A percentile compares a stretch with the other conserved stretches of the same genome.
These are phyloP conservation scores for Pyralis farinalis DNA, from an alignment of 2,888 invertebrate species.

Conservation along the genomic window DNA sequence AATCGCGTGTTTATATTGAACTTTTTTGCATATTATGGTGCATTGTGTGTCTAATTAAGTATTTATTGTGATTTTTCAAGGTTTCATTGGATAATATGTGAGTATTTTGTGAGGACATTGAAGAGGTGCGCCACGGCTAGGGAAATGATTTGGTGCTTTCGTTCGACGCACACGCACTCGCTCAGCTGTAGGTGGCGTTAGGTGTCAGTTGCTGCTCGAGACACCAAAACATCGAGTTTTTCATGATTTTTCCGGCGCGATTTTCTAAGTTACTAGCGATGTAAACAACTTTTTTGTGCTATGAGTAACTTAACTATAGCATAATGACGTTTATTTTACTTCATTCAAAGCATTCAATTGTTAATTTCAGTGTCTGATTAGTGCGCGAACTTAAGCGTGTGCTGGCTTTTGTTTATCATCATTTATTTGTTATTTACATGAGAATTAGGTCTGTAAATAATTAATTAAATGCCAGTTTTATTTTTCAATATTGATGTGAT, in stretches of 20 bases:
- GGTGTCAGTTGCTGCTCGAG: slow-evolving; percentile 59
- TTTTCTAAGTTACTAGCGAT: slow-evolving; percentile 54
- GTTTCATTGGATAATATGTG: slow-evolving; percentile 72
- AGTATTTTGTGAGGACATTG: slow-evolving; percentile 78
- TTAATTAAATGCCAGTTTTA: too few relatives aligned
- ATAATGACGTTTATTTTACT: slow-evolving; percentile 25
- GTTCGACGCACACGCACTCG: slow-evolving; percentile 80
- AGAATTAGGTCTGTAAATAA: slow-evolving; percentile 42
- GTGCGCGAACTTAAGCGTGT: slow-evolving; percentile 59
- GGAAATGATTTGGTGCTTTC: slow-evolving; percentile 82
- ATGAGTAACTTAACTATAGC: slow-evolving; percentile 27
- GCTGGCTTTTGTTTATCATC: slow-evolving; percentile 65
- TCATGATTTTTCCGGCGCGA: slow-evolving; percentile 77
- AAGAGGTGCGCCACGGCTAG: slow-evolving; percentile 81
- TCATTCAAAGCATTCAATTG: slow-evolving; percentile 21
- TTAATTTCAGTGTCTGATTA: slow-evolving; percentile 45
- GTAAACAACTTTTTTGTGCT: slow-evolving; percentile 43
- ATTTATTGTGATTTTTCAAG: slow-evolving; percentile 76
- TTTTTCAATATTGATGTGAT: too few relatives aligned
- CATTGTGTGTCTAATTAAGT: slow-evolving; percentile 70
- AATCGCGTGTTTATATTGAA: slow-evolving; percentile 79
- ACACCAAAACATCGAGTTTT: slow-evolving; percentile 75
- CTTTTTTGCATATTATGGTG: slow-evolving; percentile 80
- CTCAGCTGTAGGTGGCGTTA: slow-evolving; percentile 81
- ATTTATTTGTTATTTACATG: slow-evolving; percentile 44